phyloP scores from a whole-genome alignment of 2,113 vertebrate species.

The Octodon degus region DNA sequence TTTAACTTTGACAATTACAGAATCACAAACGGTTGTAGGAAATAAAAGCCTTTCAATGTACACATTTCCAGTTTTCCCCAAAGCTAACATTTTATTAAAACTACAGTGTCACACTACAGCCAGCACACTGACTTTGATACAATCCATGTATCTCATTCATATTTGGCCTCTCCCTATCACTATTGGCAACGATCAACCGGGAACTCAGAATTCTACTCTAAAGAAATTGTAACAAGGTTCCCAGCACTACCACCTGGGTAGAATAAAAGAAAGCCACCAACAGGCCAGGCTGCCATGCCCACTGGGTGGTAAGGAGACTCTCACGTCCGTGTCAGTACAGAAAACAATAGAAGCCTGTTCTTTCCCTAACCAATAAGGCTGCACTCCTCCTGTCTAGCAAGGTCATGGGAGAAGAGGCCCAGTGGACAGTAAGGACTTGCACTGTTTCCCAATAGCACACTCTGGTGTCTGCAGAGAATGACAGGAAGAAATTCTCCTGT shows the following conservation, averaged over 20 bases:
- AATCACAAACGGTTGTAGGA: background rate
- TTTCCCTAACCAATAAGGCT: background rate
- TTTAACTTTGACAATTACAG: background rate
- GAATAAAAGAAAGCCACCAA: background rate
- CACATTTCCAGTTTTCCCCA: background rate
- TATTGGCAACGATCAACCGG: background rate
- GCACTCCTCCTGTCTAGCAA: background rate
- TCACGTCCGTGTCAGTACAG: background rate
- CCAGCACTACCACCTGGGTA: too few species aligned
- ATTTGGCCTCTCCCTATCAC: background rate
- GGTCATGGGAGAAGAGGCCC: background rate
- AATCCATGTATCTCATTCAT: background rate
- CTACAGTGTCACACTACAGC: background rate
- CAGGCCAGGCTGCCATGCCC: too few species aligned
- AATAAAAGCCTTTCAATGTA: background rate
- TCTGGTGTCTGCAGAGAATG: background rate
- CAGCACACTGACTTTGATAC: background rate
- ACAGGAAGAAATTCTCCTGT: background rate
- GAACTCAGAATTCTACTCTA: background rate
- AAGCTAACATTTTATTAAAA: background rate
- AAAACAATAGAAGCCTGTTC: background rate
- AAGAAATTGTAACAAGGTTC: background rate
- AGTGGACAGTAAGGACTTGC: background rate
- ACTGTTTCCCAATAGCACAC: background rate
- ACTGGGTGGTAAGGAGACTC: background rate